phyloP scores from a whole-genome alignment of 2,888 invertebrate species.

The Pecten maximus region DNA sequence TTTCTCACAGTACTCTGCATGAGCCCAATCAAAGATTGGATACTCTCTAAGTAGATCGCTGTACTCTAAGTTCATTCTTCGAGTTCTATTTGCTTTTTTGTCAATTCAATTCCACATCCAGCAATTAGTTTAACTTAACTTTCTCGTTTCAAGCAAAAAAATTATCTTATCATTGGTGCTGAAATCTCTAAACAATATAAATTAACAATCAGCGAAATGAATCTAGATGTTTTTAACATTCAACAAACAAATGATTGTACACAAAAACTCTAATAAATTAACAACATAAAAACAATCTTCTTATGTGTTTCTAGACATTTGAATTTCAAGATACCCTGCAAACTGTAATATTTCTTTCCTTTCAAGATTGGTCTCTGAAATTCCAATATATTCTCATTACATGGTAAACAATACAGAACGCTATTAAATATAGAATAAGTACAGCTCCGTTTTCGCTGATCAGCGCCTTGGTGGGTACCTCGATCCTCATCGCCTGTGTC shows the following conservation, averaged over 20 bases:
- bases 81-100: background rate
- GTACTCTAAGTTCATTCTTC: background rate
- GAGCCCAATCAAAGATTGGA: background rate
- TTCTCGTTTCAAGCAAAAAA: background rate
- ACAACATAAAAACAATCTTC: background rate
- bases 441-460: background rate
- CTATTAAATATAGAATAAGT: background rate
- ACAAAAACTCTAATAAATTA: conserved; percentile 5
- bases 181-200: background rate
- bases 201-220: conserved; percentile 3
- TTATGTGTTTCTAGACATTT: conserved; percentile 14
- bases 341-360: background rate
- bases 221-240: background rate
- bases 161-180: background rate
- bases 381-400: background rate
- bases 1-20: conserved; percentile 13
- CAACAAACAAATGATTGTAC: background rate
- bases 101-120: background rate
- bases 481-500: background rate
- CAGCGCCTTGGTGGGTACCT: background rate
- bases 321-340: conserved; percentile 26
- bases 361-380: background rate
- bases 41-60: background rate
- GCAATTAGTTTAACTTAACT: conserved; percentile 22
- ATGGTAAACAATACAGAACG: background rate